These are phyloP conservation scores for Saxidomus purpurata DNA, from an alignment of 1,140 invertebrate species.

Conservation along the genomic window DNA sequence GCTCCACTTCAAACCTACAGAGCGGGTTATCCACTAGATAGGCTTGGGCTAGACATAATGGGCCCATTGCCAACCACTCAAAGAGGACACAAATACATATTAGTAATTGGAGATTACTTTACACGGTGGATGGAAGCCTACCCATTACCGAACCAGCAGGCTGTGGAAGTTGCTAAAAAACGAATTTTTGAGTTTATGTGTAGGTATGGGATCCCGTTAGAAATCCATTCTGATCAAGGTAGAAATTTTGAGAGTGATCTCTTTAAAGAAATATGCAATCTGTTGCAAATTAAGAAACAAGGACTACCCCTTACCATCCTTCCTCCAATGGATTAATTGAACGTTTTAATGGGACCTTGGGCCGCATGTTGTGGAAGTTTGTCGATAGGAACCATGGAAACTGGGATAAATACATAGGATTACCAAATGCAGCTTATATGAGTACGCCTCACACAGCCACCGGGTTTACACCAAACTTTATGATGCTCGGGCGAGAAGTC, in stretches of 20 bases:
- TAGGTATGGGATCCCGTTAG: background rate
- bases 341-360: conserved; percentile 42
- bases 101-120: conserved; percentile 64
- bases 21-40: conserved; percentile 33
- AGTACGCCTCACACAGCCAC: conserved; percentile 9
- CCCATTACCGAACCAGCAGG: conserved; percentile 18
- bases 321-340: conserved; percentile 28
- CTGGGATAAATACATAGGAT: background rate
- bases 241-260: conserved; percentile 36
- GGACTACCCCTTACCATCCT: conserved; percentile 41
- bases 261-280: conserved; percentile 32
- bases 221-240: conserved; percentile 44
- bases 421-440: background rate
- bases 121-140: conserved; percentile 57
- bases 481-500: conserved; percentile 17
- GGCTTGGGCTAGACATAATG: conserved; percentile 46
- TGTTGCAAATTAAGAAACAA: conserved; percentile 29
- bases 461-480: background rate
- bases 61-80: conserved; percentile 42
- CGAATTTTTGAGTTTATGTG: conserved; percentile 22
- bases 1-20: conserved; percentile 30
- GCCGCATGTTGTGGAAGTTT: background rate
- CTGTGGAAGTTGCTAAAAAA: conserved; percentile 40
- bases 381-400: background rate
- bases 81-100: conserved; percentile 52